Evolutionary conservation across 1,140 invertebrate genomes (phyloP), one percentile per base, ranked within the genome.

Genomic region (Rhyacophila brunnea): DNA sequence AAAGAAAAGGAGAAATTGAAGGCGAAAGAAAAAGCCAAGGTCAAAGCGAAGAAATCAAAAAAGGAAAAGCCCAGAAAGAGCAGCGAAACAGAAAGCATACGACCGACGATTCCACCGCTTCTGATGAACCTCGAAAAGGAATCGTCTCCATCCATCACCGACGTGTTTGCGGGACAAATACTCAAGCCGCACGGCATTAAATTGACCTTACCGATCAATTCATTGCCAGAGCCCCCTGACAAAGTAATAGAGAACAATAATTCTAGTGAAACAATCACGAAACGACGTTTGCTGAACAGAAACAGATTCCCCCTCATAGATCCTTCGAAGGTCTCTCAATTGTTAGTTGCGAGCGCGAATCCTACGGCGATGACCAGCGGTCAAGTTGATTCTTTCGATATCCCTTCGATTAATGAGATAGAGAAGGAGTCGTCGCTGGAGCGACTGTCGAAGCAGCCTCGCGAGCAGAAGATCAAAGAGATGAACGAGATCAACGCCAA

Each of bases 111-210:
- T 57, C 77, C 77, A 20, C 76, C 74, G 4, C 60, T 79, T 35
- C 60, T 78, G 1, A 79, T 79, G 76, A 79, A 79, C 53, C 73
- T 79, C 56, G 76, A 79, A 53, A 79, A 78, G 49, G 70, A 69
- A 51, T 74, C 77, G 19, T 80, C 81, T 32, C 77, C 74, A n/a
- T 83, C 81, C 14, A 83, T 83, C 19, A 83, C 81, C 6, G 82
- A 83, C 70, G 79, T 82, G 0, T 82, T 83, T 68, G 82, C 81
- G 46, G 81, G 80, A 28, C 81, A 83, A 59, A 80, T 80, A 48
- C 64, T 80, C 4, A 80, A 80, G 57, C 74, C 74, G 20, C 77
- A 80, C 68, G 76, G 76, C 0, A 71, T 79, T 1, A 70, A 57
- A 14, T 47, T 75, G 36, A 74, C 74, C 32, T 40, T 55, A 5